Evolutionary conservation across 2,797 vertebrate species (phyloP).

Genomic region (Paratrypauchen microcephalus): DNA sequence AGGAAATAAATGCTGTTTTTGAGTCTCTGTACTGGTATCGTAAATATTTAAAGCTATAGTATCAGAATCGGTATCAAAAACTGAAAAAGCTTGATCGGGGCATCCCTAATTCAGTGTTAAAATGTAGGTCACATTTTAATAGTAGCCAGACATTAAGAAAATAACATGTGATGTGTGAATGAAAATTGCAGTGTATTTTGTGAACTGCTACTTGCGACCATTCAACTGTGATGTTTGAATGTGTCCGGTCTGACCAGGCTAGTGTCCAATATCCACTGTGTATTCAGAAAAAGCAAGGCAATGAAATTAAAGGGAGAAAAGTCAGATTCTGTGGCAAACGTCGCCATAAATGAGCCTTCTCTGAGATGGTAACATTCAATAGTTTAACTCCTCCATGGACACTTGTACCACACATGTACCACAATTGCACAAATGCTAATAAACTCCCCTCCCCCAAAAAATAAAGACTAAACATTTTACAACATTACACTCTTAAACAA

Average conservation of each 20-base stretch:
- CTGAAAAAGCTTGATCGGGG: too few relatives aligned
- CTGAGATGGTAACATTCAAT: constrained; percentile 64
- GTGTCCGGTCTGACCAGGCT: constrained; percentile 6
- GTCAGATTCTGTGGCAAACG: constrained; percentile 28
- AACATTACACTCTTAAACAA: constrained; percentile 58
- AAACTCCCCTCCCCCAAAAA: constrained; percentile 17
- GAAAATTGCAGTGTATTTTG: too few relatives aligned
- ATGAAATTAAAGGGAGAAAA: constrained; percentile 37
- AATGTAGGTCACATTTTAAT: too few relatives aligned
- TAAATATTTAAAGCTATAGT: too few relatives aligned
- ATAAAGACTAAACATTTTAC: constrained; percentile 63
- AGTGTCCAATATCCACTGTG: constrained; percentile 20
- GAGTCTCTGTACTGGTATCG: too few relatives aligned
- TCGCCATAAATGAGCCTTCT: constrained; percentile 26
- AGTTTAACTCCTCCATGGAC: constrained; percentile 27
- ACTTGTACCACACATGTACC: constrained; percentile 48
- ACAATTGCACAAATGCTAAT: constrained; percentile 65
- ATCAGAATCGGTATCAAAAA: too few relatives aligned
- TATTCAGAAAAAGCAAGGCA: constrained; percentile 24
- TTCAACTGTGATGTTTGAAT: too few relatives aligned
- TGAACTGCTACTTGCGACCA: too few relatives aligned
- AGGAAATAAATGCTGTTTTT: too few relatives aligned
- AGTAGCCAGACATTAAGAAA: too few relatives aligned
- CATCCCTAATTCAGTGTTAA: too few relatives aligned
- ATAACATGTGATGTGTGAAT: too few relatives aligned